Conservation (phyloP, 2,113 vertebrate genomes). For the Mixornis gularis region DNA sequence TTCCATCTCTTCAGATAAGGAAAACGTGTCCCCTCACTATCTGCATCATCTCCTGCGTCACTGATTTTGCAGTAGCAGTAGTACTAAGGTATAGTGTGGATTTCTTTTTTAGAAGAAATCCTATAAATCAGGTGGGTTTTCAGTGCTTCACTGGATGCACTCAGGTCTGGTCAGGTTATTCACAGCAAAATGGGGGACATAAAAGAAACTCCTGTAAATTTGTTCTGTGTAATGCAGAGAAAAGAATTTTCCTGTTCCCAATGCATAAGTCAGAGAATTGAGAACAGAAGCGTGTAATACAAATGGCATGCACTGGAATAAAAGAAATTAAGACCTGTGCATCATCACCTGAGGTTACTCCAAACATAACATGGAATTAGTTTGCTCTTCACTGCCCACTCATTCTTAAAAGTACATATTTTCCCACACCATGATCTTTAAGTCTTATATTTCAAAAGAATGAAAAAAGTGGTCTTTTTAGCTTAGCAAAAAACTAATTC, state of each 20-base stretch:
- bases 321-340: neutral
- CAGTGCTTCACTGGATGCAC: neutral
- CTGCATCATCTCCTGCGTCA: neutral
- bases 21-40: neutral
- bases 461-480: neutral
- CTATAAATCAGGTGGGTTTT: neutral
- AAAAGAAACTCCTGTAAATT: neutral
- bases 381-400: neutral
- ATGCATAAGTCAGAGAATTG: neutral
- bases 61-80: neutral
- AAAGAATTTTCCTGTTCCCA: neutral
- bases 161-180: neutral
- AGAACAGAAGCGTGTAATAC: neutral
- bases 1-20: neutral
- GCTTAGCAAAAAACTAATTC: neutral
- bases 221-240: neutral
- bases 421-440: accelerated
- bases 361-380: neutral
- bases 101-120: neutral
- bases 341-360: neutral
- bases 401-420: neutral
- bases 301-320: neutral
- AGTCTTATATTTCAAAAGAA: neutral
- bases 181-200: neutral
- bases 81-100: neutral